Conservation (phyloP, 2,113 vertebrate genomes). For the Fregata magnificens region DNA sequence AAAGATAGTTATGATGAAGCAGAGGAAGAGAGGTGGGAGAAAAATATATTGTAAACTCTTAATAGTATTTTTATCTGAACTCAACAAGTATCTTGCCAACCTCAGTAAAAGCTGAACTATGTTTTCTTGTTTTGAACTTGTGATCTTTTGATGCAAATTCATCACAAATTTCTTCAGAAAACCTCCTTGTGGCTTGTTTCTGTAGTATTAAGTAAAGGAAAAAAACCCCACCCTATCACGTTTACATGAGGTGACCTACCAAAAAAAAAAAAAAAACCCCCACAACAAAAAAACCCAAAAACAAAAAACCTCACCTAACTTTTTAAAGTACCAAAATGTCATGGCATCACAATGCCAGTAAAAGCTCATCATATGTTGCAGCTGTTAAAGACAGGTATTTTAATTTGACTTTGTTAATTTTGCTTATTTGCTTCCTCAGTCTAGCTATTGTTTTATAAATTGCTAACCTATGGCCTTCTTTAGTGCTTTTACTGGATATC, state of each 20-base stretch:
- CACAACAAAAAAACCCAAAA: no score
- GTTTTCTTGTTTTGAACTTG: background rate
- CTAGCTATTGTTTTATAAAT: background rate
- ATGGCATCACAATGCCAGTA: background rate
- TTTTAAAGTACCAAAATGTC: background rate
- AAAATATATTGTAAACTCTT: background rate
- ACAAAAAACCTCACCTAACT: background rate
- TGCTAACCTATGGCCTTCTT: background rate
- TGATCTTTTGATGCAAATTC: background rate
- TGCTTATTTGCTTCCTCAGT: background rate
- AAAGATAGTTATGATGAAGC: background rate
- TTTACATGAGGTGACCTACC: background rate
- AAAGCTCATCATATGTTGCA: background rate
- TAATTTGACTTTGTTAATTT: background rate
- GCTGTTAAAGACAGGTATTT: background rate
- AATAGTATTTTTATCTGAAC: background rate
- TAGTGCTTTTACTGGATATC: background rate
- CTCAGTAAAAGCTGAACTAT: background rate
- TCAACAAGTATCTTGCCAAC: background rate
- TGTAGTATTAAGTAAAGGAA: background rate
- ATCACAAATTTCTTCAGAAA: background rate
- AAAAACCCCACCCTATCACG: rapidly evolving
- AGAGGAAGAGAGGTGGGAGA: background rate
- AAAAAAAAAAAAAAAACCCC: background rate
- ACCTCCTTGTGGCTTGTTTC: background rate